Conservation (phyloP, 1,140 invertebrate species). For the Argopecten irradians region DNA sequence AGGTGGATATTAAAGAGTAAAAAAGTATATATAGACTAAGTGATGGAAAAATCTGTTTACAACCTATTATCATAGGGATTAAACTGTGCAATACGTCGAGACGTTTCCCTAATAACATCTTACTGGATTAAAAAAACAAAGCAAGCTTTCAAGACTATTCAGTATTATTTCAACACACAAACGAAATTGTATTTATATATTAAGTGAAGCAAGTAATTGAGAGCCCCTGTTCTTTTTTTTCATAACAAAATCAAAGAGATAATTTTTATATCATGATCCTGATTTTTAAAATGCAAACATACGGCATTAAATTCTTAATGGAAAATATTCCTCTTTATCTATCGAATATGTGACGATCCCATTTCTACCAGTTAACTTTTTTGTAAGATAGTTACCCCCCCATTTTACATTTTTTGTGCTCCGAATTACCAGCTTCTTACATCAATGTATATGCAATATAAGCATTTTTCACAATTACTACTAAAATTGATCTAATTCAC, state of each 20-base stretch:
- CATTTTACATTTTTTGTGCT: neutral
- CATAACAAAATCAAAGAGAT: neutral
- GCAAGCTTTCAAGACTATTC: neutral
- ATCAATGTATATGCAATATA: slow-evolving; percentile 25
- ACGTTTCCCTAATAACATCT: slow-evolving; percentile 12
- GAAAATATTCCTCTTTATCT: neutral
- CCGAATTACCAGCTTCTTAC: slow-evolving; percentile 21
- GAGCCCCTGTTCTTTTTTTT: slow-evolving; percentile 25
- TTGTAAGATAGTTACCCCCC: neutral
- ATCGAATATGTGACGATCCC: neutral
- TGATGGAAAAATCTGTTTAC: slow-evolving; percentile 2
- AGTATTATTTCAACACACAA: slow-evolving; percentile 20
- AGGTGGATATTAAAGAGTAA: neutral
- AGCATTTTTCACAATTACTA: slow-evolving; percentile 36
- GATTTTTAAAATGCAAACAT: neutral
- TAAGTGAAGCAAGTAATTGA: slow-evolving; percentile 44
- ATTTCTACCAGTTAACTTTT: slow-evolving; percentile 16
- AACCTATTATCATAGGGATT: slow-evolving; percentile 17
- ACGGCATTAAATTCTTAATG: neutral
- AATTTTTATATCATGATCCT: neutral
- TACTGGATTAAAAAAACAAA: slow-evolving; percentile 10
- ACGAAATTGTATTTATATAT: slow-evolving; percentile 23
- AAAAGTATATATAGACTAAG: slow-evolving; percentile 9
- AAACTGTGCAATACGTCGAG: neutral
- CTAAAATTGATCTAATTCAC: slow-evolving; percentile 31